Conservation (phyloP, 2,888 invertebrate species). For the Cyaniris semiargus region DNA sequence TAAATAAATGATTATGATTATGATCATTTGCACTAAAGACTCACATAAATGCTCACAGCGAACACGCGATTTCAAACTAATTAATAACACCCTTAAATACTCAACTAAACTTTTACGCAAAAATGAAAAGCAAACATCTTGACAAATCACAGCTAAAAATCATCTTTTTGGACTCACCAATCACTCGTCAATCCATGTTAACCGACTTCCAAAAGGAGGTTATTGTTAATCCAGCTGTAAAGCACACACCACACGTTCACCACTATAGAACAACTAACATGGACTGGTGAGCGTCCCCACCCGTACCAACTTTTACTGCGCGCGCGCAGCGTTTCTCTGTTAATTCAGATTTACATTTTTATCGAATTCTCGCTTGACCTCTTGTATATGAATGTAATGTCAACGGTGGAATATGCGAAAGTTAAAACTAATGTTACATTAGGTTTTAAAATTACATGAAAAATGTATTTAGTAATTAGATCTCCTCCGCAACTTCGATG, state of each 20-base stretch:
- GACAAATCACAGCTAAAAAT: too few species aligned
- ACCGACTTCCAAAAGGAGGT: not conserved
- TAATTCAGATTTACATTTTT: not conserved
- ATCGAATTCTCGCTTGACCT: slow-evolving; percentile 4
- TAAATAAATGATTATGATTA: too few species aligned
- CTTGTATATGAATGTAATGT: not conserved
- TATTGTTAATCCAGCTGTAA: not conserved
- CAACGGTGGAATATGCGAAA: not conserved
- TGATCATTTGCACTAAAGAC: too few species aligned
- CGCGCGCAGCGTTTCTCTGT: slow-evolving; percentile 1
- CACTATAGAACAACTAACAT: not conserved
- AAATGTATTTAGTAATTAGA: too few species aligned
- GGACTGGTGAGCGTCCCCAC: not conserved
- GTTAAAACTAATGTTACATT: not conserved
- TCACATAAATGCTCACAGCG: too few species aligned
- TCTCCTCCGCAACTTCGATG: too few species aligned
- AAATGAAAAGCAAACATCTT: too few species aligned
- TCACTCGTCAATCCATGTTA: not conserved
- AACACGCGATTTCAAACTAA: too few species aligned
- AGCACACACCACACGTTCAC: not conserved
- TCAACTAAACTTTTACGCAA: too few species aligned
- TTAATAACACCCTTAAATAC: too few species aligned
- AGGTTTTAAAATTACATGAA: too few species aligned
- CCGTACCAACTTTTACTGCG: not conserved
- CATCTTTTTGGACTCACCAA: not conserved